These are phyloP conservation scores for Festucalex cinctus DNA, from an alignment of 2,113 vertebrate genomes.

Conservation along the genomic window DNA sequence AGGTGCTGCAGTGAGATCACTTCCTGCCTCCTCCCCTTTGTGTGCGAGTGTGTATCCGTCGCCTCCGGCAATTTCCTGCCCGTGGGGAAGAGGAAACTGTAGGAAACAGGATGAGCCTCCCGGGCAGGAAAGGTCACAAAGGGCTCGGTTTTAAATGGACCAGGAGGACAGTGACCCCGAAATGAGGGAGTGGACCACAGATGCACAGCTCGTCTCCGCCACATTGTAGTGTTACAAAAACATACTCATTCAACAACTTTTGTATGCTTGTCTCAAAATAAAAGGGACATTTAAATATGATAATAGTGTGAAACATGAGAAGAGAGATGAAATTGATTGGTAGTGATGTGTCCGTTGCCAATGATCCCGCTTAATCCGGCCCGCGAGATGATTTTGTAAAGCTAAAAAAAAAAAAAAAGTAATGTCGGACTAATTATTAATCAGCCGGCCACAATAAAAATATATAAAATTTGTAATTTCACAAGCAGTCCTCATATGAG, in stretches of 20 bases:
- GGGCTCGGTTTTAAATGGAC: slow-evolving; percentile 44
- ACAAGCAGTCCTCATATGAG: no score
- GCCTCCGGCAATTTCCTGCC: slow-evolving; percentile 67
- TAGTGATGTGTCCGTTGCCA: no score
- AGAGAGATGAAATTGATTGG: no score
- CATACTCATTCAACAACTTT: background rate
- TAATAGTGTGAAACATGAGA: no score
- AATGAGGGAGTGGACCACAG: slow-evolving; percentile 32
- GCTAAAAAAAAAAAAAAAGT: no score
- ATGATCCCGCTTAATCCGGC: no score
- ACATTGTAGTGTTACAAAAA: slow-evolving; percentile 15
- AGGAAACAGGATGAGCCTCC: slow-evolving; percentile 75
- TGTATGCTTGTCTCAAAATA: background rate
- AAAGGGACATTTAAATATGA: no score
- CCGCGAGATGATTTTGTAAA: no score
- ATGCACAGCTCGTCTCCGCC: slow-evolving; percentile 31
- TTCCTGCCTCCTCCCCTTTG: slow-evolving; percentile 56
- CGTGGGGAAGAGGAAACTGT: slow-evolving; percentile 67
- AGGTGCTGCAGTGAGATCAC: slow-evolving; percentile 77
- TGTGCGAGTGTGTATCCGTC: slow-evolving; percentile 57
- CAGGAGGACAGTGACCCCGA: slow-evolving; percentile 48
- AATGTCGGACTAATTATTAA: no score
- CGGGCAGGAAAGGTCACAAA: slow-evolving; percentile 54
- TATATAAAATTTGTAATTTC: no score
- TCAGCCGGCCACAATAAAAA: no score